A percentile compares a stretch with the other conserved stretches of the same genome.
phyloP scores from a whole-genome alignment of 2,113 vertebrate species.

The Spheniscus mendiculus region DNA sequence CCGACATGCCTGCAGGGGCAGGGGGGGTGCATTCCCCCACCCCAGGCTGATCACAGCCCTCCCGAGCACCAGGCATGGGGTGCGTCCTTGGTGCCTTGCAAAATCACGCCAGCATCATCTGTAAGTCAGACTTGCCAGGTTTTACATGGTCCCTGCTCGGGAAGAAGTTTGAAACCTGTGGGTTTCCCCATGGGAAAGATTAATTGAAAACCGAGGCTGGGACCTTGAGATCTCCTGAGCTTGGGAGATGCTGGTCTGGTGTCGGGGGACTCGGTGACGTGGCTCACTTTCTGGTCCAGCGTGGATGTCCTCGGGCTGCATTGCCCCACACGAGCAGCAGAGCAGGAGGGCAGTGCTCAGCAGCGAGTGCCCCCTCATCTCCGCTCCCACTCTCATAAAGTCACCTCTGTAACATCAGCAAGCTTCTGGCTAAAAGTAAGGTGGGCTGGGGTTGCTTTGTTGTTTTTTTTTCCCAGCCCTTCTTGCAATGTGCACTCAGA shows the following conservation, averaged over 20 bases:
- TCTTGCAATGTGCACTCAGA: neutral
- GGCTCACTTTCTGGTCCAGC: neutral
- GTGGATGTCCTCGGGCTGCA: neutral
- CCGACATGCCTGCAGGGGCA: neutral
- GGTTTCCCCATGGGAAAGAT: neutral
- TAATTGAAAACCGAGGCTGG: neutral
- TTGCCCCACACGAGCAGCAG: neutral
- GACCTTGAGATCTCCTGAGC: neutral
- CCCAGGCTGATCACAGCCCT: neutral
- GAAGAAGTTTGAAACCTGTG: neutral
- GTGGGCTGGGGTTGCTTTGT: neutral
- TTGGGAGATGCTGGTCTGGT: neutral
- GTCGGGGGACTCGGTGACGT: rapidly evolving
- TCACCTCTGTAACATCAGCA: neutral
- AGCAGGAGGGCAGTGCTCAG: neutral
- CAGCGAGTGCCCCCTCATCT: rapidly evolving
- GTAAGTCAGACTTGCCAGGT: neutral
- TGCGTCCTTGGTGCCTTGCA: neutral
- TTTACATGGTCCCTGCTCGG: neutral
- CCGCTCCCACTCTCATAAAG: neutral
- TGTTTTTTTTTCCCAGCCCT: neutral
- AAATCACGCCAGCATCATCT: neutral
- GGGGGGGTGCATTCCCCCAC: neutral
- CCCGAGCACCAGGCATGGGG: rapidly evolving
- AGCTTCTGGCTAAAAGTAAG: neutral